Evolutionary conservation across 2,797 vertebrate species (phyloP).

Genomic region (Avahi laniger): DNA sequence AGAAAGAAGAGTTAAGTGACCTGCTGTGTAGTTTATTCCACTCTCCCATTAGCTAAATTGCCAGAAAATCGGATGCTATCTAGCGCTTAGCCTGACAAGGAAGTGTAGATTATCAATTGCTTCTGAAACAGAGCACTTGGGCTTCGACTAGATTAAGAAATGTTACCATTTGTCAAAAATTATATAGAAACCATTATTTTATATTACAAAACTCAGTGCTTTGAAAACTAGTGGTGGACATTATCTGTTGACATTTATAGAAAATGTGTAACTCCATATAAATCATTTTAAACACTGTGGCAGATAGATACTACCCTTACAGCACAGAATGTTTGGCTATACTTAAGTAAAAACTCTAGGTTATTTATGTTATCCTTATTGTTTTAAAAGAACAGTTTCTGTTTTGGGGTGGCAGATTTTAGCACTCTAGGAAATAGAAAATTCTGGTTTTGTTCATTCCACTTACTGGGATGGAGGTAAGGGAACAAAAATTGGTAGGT

Average conservation of each 20-base stretch:
- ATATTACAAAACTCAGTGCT: neutral
- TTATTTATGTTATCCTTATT: neutral
- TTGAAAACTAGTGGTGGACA: constrained; percentile 41
- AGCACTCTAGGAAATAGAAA: neutral
- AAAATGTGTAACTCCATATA: constrained; percentile 31
- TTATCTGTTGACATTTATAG: neutral
- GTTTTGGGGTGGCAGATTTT: neutral
- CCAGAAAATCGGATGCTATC: neutral
- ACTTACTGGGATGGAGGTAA: neutral
- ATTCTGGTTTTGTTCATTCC: neutral
- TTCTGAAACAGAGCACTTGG: neutral
- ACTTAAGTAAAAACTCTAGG: neutral
- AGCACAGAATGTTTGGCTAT: neutral
- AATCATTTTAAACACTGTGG: constrained; percentile 23
- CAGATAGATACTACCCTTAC: neutral
- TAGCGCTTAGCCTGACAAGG: neutral
- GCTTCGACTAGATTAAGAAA: neutral
- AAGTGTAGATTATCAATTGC: constrained; percentile 8
- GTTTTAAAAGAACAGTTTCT: neutral
- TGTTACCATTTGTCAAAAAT: neutral
- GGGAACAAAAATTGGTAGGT: neutral
- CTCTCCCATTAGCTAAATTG: constrained; percentile 32
- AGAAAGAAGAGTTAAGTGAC: neutral
- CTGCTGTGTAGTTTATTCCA: neutral
- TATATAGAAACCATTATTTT: neutral